Percentiles rank a stretch among this genome's conserved stretches.
Evolutionary conservation across 2,888 invertebrate genomes (phyloP).

Genomic region (Bellardia bayeri): DNA sequence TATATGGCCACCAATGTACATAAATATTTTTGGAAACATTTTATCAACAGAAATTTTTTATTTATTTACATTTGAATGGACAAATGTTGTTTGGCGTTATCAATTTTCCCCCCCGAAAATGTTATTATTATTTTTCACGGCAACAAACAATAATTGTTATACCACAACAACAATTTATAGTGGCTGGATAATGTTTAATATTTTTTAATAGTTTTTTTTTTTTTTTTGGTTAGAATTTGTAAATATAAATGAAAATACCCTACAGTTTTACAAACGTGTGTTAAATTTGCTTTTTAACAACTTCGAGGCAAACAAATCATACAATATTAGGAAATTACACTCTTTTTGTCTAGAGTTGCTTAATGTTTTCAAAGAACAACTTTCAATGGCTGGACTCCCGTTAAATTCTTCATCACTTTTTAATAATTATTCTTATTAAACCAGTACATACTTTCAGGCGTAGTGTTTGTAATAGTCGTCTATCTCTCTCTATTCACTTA

Average conservation of each 20-base stretch:
- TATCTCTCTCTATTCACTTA: background rate
- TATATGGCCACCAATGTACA: too few relatives aligned
- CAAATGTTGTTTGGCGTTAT: slow-evolving; percentile 2
- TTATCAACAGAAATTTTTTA: slow-evolving; percentile 44
- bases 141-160: background rate
- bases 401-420: too few relatives aligned
- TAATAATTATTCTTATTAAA: background rate
- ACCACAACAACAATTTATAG: background rate
- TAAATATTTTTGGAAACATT: background rate
- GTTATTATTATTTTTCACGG: slow-evolving; percentile 1
- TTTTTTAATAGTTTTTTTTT: background rate
- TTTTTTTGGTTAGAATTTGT: background rate
- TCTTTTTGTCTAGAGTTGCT: too few relatives aligned
- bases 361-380: too few relatives aligned
- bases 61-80: slow-evolving; percentile 39
- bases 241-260: background rate
- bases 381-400: too few relatives aligned
- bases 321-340: too few relatives aligned
- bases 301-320: too few relatives aligned
- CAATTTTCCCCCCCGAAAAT: background rate
- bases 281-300: too few relatives aligned
- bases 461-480: background rate
- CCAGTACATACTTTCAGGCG: background rate
- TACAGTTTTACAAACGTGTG: too few relatives aligned
- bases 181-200: slow-evolving; percentile 18